Conservation (phyloP, 2,888 invertebrate species). For the Drosophila mettleri region DNA sequence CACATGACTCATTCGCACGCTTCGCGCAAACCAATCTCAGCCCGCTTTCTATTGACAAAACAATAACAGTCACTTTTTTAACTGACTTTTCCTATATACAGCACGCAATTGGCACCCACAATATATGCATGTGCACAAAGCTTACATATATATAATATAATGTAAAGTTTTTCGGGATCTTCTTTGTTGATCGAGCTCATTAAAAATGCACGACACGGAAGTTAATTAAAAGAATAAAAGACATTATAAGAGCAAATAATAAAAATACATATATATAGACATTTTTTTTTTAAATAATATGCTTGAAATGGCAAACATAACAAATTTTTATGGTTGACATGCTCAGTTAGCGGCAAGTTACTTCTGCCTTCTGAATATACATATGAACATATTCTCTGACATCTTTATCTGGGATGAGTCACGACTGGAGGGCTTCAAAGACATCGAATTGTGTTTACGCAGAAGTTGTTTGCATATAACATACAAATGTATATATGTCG, state of each 20-base stretch:
- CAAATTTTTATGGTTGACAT: slow-evolving; percentile 45
- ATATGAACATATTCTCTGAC: slow-evolving; percentile 27
- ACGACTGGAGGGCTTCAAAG: slow-evolving; percentile 28
- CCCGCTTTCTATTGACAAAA: slow-evolving; percentile 63
- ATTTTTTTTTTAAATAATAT: slow-evolving; percentile 28
- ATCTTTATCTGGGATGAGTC: slow-evolving; percentile 42
- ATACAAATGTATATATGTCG: neutral
- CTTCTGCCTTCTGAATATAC: slow-evolving; percentile 21
- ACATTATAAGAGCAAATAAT: slow-evolving; percentile 51
- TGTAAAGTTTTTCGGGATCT: slow-evolving; percentile 33
- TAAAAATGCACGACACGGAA: slow-evolving; percentile 67
- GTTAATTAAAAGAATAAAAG: slow-evolving; percentile 68
- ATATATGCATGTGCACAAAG: neutral
- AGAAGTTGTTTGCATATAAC: neutral
- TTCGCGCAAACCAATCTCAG: slow-evolving; percentile 32
- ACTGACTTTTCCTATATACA: slow-evolving; percentile 35
- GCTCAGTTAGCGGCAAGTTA: slow-evolving; percentile 39
- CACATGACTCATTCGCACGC: slow-evolving; percentile 36
- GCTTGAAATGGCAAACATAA: slow-evolving; percentile 52
- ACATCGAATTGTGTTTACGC: neutral
- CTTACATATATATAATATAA: neutral
- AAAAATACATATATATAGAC: slow-evolving; percentile 15
- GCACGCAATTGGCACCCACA: slow-evolving; percentile 8
- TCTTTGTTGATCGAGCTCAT: slow-evolving; percentile 54
- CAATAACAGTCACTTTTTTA: slow-evolving; percentile 20